Conservation (phyloP, 2,113 vertebrate genomes). For the Corythornis vintsioides region DNA sequence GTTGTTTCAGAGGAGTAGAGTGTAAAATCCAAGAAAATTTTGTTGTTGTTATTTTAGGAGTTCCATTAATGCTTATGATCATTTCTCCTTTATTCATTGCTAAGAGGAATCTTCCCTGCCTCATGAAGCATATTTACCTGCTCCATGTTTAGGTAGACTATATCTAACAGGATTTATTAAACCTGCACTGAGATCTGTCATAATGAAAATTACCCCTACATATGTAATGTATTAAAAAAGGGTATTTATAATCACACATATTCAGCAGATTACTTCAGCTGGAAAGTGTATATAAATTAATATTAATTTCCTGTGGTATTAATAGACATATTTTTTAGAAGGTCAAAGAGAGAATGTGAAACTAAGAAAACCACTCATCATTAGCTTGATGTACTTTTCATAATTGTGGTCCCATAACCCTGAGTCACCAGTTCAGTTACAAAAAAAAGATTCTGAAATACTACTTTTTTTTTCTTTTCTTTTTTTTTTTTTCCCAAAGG, state of each 20-base stretch:
- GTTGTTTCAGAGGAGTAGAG: neutral
- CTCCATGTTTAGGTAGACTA: neutral
- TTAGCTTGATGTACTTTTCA: neutral
- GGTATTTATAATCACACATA: neutral
- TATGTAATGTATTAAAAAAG: neutral
- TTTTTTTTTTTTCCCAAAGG: neutral
- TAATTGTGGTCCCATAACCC: neutral
- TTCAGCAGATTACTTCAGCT: neutral
- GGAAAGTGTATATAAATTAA: neutral
- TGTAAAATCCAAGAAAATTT: neutral
- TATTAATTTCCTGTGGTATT: neutral
- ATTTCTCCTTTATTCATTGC: neutral
- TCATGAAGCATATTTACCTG: neutral
- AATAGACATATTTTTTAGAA: neutral
- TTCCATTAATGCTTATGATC: neutral
- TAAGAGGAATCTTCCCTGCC: neutral
- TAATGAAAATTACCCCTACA: neutral
- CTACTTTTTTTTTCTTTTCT: neutral
- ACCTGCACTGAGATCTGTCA: neutral
- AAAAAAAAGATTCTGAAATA: neutral
- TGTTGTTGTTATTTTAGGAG: neutral
- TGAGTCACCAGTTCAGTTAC: neutral
- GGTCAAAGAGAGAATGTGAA: neutral
- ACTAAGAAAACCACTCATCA: neutral
- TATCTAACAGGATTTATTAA: neutral